Conservation (phyloP, 1,140 invertebrate genomes). For the Microplitis mediator region DNA sequence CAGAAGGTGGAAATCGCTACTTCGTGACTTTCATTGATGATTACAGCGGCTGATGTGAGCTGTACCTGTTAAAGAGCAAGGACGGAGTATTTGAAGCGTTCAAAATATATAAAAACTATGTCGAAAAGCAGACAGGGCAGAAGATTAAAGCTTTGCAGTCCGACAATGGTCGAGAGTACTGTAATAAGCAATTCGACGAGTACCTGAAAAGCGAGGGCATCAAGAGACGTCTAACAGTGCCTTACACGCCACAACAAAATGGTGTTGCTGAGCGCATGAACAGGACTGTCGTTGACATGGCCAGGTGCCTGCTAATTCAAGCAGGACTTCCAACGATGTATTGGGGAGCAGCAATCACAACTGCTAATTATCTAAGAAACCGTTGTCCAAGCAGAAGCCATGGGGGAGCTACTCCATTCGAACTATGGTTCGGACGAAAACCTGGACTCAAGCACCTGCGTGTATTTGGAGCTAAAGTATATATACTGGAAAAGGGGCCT, state of each 20-base stretch:
- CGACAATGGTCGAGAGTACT: conserved; percentile 47
- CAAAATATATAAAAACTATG: conserved; percentile 34
- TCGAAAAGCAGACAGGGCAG: neutral
- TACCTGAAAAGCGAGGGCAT: conserved; percentile 23
- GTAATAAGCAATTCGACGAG: conserved; percentile 32
- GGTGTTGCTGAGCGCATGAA: conserved; percentile 30
- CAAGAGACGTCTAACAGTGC: conserved; percentile 34
- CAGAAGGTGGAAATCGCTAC: neutral
- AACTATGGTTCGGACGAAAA: conserved; percentile 42
- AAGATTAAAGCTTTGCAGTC: conserved; percentile 36
- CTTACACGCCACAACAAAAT: conserved; percentile 47
- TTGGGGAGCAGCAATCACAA: conserved; percentile 35
- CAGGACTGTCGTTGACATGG: conserved; percentile 1
- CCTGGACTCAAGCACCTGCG: conserved; percentile 42
- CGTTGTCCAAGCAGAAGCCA: conserved; percentile 19
- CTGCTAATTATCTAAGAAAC: conserved; percentile 35
- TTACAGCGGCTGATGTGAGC: neutral
- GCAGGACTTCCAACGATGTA: conserved; percentile 32
- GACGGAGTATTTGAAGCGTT: conserved; percentile 21
- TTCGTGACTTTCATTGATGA: conserved; percentile 24
- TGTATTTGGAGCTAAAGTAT: conserved; percentile 32
- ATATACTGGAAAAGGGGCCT: conserved; percentile 17
- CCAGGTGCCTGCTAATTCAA: neutral
- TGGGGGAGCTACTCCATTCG: conserved; percentile 42
- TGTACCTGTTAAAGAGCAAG: conserved; percentile 13